phyloP scores from a whole-genome alignment of 23 tunicate species.

The Phallusia fumigata region DNA sequence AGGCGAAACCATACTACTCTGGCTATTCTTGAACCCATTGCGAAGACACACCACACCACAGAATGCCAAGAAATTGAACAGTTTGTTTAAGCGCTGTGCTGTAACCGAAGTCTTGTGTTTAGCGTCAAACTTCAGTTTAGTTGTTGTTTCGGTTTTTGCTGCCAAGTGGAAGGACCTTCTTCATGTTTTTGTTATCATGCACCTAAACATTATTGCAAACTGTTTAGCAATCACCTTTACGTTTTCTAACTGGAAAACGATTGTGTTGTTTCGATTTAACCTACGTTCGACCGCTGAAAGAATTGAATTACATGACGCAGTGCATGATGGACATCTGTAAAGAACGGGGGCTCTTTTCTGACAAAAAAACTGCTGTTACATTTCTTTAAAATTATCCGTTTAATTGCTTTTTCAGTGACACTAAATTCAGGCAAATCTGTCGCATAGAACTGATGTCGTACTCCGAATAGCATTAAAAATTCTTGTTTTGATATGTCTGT shows the following conservation, averaged over 20 bases:
- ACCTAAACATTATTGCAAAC: neutral
- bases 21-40: neutral
- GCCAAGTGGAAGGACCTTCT: neutral
- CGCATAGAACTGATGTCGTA: too few species aligned
- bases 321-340: too few species aligned
- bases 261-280: neutral
- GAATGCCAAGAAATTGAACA: neutral
- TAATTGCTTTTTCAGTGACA: too few species aligned
- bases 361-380: too few species aligned
- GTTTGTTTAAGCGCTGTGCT: neutral
- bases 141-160: neutral
- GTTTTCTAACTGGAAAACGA: conserved; percentile 1
- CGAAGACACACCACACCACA: neutral
- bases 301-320: too few species aligned
- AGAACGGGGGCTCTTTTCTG: too few species aligned
- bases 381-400: too few species aligned
- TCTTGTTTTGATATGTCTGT: too few species aligned
- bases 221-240: neutral
- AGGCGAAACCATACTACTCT: neutral
- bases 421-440: too few species aligned
- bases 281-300: too few species aligned
- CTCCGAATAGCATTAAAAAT: too few species aligned
- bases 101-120: neutral
- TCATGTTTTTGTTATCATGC: neutral
- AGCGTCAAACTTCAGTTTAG: neutral